Conservation (phyloP, 2,113 vertebrate species). For the Myrmecobius fasciatus region DNA sequence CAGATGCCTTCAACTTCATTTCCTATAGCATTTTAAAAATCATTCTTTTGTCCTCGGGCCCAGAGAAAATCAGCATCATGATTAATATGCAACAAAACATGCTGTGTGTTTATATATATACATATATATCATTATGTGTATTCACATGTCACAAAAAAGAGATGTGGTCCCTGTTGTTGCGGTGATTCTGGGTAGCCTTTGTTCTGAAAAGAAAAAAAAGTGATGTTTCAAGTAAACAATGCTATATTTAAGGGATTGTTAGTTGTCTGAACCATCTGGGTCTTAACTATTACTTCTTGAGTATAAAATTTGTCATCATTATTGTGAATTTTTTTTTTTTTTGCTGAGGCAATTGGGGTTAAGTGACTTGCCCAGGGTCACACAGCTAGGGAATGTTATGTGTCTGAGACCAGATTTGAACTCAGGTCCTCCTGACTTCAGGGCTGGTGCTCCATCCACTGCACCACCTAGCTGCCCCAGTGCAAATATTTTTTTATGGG, state of each 20-base stretch:
- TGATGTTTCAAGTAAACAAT: not conserved
- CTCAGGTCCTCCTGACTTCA: no score
- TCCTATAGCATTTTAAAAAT: conserved; percentile 27
- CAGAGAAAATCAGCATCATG: conserved; percentile 39
- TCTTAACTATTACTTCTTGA: not conserved
- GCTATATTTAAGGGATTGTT: conserved; percentile 1
- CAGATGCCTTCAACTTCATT: not conserved
- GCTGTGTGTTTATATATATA: conserved; percentile 60
- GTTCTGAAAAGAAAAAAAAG: not conserved
- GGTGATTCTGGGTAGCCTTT: not conserved
- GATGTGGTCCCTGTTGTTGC: not conserved
- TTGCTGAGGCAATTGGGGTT: no score
- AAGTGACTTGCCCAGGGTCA: no score
- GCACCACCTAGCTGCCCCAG: no score
- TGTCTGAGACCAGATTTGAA: no score
- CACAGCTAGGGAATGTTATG: no score
- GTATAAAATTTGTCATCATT: not conserved
- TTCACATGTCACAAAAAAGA: not conserved
- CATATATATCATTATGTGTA: not conserved
- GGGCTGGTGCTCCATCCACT: no score
- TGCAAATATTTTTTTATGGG: not conserved
- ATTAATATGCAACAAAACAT: conserved; percentile 70
- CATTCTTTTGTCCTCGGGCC: conserved; percentile 30
- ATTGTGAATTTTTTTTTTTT: no score
- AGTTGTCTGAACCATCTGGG: not conserved